Evolutionary conservation across 1,140 invertebrate genomes (phyloP).

Genomic region (Bombus pyrosoma): DNA sequence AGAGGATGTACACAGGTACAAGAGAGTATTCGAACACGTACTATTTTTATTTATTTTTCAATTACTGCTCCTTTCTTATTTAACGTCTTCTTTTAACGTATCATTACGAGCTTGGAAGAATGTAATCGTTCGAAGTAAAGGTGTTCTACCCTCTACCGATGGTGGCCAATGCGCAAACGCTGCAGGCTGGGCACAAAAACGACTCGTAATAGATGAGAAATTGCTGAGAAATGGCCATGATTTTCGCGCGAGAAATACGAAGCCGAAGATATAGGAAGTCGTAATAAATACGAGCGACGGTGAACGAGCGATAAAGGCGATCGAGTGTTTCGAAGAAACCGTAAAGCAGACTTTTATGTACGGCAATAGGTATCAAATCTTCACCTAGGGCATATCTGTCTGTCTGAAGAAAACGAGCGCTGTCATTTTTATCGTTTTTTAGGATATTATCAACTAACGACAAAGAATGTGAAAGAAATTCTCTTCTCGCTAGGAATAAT

Average conservation of each 20-base stretch:
- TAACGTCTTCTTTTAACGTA: not conserved
- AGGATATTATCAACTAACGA: not conserved
- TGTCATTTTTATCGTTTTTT: not conserved
- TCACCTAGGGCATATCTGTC: not conserved
- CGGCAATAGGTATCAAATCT: not conserved
- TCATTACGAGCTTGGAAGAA: too few species aligned
- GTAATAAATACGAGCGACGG: conserved; percentile 38
- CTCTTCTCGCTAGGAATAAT: not conserved
- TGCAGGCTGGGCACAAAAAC: not conserved
- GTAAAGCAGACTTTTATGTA: conserved; percentile 26
- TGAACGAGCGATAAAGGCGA: conserved; percentile 35
- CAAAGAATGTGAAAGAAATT: not conserved
- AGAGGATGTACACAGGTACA: too few species aligned
- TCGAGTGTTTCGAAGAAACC: not conserved
- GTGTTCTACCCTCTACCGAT: too few species aligned
- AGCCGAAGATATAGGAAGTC: not conserved
- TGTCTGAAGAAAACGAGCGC: not conserved
- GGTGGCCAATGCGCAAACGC: not conserved
- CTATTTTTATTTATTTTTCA: not conserved
- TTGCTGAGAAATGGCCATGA: not conserved
- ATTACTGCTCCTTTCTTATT: not conserved
- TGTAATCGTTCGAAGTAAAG: not conserved
- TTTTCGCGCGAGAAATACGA: not conserved
- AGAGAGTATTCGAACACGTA: too few species aligned
- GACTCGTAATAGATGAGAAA: not conserved